A percentile compares a stretch with the other conserved stretches of the same genome.
Evolutionary conservation across 1,140 invertebrate species (phyloP).

Genomic region (Bombus polaris): DNA sequence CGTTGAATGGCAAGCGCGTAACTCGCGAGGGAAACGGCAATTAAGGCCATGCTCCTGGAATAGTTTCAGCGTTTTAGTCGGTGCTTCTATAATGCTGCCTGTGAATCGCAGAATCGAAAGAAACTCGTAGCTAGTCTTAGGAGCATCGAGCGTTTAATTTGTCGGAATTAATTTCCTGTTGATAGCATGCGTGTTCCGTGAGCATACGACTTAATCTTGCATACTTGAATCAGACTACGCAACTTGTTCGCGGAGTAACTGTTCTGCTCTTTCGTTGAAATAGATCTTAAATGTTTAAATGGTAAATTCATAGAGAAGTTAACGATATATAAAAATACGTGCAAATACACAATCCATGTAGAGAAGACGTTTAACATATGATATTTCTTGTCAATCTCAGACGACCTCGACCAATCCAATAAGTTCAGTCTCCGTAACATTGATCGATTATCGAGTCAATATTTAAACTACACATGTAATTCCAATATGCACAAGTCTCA

Average conservation of each 20-base stretch:
- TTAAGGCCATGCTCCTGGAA: slow-evolving; percentile 27
- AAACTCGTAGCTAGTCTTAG: neutral
- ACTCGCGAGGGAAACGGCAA: slow-evolving; percentile 31
- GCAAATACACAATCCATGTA: neutral
- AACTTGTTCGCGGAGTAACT: no score
- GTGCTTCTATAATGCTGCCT: neutral
- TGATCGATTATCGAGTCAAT: no score
- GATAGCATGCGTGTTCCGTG: neutral
- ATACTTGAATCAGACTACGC: no score
- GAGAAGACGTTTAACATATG: neutral
- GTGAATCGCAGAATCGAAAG: neutral
- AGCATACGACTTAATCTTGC: no score
- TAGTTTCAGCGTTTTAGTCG: neutral
- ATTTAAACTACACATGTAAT: no score
- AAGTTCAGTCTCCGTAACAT: neutral
- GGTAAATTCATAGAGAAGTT: no score
- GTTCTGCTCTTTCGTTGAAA: neutral
- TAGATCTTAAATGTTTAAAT: neutral
- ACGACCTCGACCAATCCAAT: neutral
- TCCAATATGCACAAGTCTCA: no score
- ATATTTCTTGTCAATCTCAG: neutral
- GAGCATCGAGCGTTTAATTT: neutral
- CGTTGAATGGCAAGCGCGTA: slow-evolving; percentile 15
- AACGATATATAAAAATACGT: no score
- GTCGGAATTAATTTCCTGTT: neutral